These are phyloP conservation scores for Desmophyllum pertusum DNA, from an alignment of 92 coral and sea anemone genomes.

Conservation along the genomic window DNA sequence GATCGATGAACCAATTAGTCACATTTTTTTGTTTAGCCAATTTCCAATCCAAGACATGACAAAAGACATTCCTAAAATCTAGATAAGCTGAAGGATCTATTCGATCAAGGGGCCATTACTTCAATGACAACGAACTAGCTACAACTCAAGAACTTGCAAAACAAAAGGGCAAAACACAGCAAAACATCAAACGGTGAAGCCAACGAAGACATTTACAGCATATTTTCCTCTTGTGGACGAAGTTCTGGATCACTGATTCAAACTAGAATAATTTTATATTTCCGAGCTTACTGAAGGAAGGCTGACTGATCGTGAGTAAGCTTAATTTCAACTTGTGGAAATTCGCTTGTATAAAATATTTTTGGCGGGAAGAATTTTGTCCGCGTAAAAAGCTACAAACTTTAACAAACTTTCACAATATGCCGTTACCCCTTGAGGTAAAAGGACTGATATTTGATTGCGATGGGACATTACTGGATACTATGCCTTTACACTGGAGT, in stretches of 20 bases:
- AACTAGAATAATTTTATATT: no score
- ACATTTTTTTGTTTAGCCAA: neutral
- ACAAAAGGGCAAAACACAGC: neutral
- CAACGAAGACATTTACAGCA: neutral
- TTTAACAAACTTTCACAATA: conserved; percentile 21
- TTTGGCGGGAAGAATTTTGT: conserved; percentile 26
- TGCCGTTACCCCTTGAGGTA: conserved; percentile 66
- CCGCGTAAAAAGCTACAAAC: neutral
- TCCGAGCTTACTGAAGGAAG: neutral
- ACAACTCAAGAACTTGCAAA: neutral
- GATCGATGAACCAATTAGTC: no score
- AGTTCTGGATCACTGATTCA: neutral
- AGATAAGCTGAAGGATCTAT: neutral
- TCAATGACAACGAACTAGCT: neutral
- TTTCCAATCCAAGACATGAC: conserved; percentile 13
- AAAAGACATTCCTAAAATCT: neutral
- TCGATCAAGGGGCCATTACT: neutral
- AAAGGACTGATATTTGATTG: conserved; percentile 92
- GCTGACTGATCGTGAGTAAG: neutral
- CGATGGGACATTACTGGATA: conserved; percentile 90
- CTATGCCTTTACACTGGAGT: conserved; percentile 94
- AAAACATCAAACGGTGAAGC: no score
- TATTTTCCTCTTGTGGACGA: neutral
- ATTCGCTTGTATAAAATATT: neutral
- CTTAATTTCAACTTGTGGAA: neutral